Evolutionary conservation across 1,140 invertebrate species (phyloP).

Genomic region (Steinernema feltiae): DNA sequence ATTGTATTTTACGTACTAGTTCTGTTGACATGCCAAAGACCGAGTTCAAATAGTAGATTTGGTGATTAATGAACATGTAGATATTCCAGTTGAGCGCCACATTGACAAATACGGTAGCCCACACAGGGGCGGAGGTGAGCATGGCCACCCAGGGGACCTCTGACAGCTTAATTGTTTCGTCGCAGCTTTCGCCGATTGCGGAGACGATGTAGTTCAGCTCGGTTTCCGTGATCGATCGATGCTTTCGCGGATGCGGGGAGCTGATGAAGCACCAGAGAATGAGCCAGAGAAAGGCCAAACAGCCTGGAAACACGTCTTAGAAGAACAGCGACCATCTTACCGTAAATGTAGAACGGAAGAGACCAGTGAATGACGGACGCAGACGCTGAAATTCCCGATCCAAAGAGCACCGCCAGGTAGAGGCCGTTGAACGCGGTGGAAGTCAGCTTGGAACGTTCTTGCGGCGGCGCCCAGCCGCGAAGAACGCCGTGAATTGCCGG

Average conservation of each 20-base stretch:
- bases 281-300: slow-evolving; percentile 70
- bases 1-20: no score
- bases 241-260: slow-evolving; percentile 82
- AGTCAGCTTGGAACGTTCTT: slow-evolving; percentile 86
- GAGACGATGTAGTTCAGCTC: slow-evolving; percentile 91
- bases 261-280: slow-evolving; percentile 79
- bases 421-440: slow-evolving; percentile 79
- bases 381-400: slow-evolving; percentile 71
- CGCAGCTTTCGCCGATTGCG: slow-evolving; percentile 69
- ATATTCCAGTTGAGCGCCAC: slow-evolving; percentile 98
- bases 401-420: slow-evolving; percentile 83
- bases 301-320: background rate
- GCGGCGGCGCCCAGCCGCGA: slow-evolving; percentile 93
- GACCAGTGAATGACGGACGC: slow-evolving; percentile 70
- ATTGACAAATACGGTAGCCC: slow-evolving; percentile 95
- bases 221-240: slow-evolving; percentile 80
- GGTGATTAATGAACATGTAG: slow-evolving; percentile 88
- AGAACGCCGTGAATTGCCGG: slow-evolving; percentile 97
- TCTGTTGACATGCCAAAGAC: background rate
- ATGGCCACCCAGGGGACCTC: slow-evolving; percentile 87
- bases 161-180: slow-evolving; percentile 67
- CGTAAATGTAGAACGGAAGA: slow-evolving; percentile 93
- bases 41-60: slow-evolving; percentile 61
- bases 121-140: slow-evolving; percentile 87
- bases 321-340: slow-evolving; percentile 59